A percentile compares a stretch with the other conserved stretches of the same genome.
Conservation (phyloP, 2,113 vertebrate species). For the Dissostichus mawsoni region DNA sequence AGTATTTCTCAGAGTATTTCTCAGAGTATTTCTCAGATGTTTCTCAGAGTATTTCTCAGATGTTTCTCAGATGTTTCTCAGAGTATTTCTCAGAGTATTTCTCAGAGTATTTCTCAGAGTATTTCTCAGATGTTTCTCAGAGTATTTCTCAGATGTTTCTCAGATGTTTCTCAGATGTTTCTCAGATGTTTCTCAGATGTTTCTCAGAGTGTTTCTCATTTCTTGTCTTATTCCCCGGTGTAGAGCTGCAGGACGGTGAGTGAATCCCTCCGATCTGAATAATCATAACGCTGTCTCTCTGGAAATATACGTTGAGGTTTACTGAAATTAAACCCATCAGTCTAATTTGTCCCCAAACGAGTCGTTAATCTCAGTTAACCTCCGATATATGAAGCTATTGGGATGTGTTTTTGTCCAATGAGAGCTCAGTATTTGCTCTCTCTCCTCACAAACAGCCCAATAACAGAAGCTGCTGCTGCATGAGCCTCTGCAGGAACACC, state of each 20-base stretch:
- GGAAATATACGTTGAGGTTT: conserved; percentile 83
- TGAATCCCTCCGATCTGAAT: conserved; percentile 76
- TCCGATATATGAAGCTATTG: conserved; percentile 87
- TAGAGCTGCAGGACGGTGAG: conserved; percentile 87
- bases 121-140: no score
- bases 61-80: no score
- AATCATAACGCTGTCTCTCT: conserved; percentile 70
- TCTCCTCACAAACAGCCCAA: conserved; percentile 77
- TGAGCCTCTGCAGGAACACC: conserved; percentile 35
- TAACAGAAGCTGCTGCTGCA: conserved; percentile 75
- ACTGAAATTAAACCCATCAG: conserved; percentile 79
- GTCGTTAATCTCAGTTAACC: conserved; percentile 82
- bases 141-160: no score
- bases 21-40: no score
- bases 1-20: no score
- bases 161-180: no score
- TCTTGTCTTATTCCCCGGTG: conserved; percentile 51
- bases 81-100: no score
- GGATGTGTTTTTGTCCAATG: conserved; percentile 73
- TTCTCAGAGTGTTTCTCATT: neutral
- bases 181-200: no score
- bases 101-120: no score
- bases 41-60: no score
- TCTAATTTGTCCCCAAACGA: neutral
- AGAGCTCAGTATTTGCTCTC: conserved; percentile 51